Conservation (phyloP, 1,140 invertebrate species). For the Drosophila nigromelanica region DNA sequence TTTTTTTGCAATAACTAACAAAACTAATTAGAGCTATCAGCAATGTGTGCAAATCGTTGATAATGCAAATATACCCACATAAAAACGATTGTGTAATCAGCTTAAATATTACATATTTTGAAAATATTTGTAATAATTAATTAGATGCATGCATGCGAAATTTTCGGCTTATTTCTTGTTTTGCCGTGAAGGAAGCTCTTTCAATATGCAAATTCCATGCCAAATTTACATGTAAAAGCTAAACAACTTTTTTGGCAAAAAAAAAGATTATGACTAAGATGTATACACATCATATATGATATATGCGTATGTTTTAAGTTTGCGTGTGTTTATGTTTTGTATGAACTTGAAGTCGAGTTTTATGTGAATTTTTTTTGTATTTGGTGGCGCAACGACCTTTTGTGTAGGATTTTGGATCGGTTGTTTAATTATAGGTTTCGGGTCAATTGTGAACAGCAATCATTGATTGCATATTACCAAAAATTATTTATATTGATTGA, state of each 20-base stretch:
- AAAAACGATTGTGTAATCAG: constrained; percentile 33
- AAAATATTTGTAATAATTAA: constrained; percentile 42
- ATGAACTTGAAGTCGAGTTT: constrained; percentile 28
- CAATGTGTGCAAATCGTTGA: constrained; percentile 29
- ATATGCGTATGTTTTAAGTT: constrained; percentile 5
- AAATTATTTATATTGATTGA: constrained; percentile 1
- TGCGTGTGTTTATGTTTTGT: constrained; percentile 16
- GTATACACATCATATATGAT: constrained; percentile 20
- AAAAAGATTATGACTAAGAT: constrained; percentile 2
- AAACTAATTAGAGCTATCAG: constrained; percentile 38
- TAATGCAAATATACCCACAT: constrained; percentile 6
- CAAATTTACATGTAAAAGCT: constrained; percentile 38
- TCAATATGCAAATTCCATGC: constrained; percentile 50
- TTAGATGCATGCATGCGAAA: constrained; percentile 46
- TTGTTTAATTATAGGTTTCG: constrained; percentile 57
- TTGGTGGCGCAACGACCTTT: constrained; percentile 69
- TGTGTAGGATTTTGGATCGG: constrained; percentile 24
- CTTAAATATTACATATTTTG: constrained; percentile 21
- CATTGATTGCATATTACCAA: not conserved
- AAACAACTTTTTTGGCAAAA: not conserved
- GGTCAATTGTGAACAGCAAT: constrained; percentile 14
- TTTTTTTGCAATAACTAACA: constrained; percentile 54
- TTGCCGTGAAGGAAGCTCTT: constrained; percentile 46
- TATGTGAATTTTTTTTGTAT: constrained; percentile 5
- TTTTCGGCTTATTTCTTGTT: not conserved